Percentiles rank a stretch among this genome's conserved stretches.
These are phyloP conservation scores for Sinopyrophorus schimmeli DNA, from an alignment of 2,888 invertebrate genomes.

Conservation along the genomic window DNA sequence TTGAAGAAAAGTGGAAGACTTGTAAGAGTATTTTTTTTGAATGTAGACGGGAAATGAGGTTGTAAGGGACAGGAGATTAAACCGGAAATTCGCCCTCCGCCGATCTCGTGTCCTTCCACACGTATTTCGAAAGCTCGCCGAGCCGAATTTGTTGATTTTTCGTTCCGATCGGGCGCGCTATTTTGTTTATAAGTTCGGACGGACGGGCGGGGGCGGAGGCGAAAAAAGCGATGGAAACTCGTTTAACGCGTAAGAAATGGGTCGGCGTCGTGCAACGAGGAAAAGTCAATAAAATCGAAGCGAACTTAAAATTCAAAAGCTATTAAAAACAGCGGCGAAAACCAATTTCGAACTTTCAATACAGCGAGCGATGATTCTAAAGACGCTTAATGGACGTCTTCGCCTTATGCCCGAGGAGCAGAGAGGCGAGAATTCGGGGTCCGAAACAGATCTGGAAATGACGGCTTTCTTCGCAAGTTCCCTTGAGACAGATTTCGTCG, in stretches of 20 bases:
- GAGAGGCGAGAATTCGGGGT: conserved; percentile 21
- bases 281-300: conserved; percentile 29
- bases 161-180: no score
- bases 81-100: conserved; percentile 26
- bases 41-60: conserved; percentile 32
- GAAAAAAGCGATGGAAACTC: conserved; percentile 9
- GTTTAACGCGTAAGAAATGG: conserved; percentile 20
- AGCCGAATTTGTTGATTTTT: no score
- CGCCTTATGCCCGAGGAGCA: neutral
- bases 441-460: conserved; percentile 28
- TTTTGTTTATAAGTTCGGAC: no score
- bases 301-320: conserved; percentile 30
- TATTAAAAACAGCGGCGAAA: conserved; percentile 30
- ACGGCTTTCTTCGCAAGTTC: conserved; percentile 26
- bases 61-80: conserved; percentile 35
- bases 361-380: conserved; percentile 21
- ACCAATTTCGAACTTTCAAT: conserved; percentile 32
- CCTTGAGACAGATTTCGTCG: conserved; percentile 1
- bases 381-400: conserved; percentile 20
- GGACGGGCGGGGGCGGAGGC: neutral
- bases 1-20: no score
- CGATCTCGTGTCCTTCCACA: conserved; percentile 6
- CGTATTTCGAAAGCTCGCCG: no score
- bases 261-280: no score
- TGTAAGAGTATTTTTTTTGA: no score